A percentile compares a stretch with the other conserved stretches of the same genome.
phyloP scores from a whole-genome alignment of 1,140 invertebrate genomes.

The Elysia chlorotica region DNA sequence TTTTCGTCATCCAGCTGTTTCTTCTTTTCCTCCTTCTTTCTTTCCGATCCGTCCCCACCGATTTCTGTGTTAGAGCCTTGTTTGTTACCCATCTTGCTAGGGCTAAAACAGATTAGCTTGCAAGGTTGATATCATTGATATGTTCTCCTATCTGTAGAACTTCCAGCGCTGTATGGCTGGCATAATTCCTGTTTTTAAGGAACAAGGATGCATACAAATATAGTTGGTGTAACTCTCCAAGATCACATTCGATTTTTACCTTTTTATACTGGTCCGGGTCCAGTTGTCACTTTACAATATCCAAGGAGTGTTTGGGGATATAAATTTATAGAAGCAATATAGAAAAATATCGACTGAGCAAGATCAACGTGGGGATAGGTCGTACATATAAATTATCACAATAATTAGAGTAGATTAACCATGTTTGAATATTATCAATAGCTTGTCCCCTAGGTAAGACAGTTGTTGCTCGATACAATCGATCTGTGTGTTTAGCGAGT shows the following conservation, averaged over 20 bases:
- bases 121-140: not conserved
- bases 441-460: too few relatives aligned
- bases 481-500: too few relatives aligned
- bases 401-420: too few relatives aligned
- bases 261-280: too few relatives aligned
- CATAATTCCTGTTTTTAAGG: not conserved
- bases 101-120: not conserved
- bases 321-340: too few relatives aligned
- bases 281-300: too few relatives aligned
- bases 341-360: too few relatives aligned
- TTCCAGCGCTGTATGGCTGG: not conserved
- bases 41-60: not conserved
- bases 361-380: too few relatives aligned
- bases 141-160: not conserved
- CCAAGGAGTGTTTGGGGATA: too few relatives aligned
- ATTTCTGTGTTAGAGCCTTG: slow-evolving; percentile 13
- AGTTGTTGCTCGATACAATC: too few relatives aligned
- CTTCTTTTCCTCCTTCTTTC: slow-evolving; percentile 12
- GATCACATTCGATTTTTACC: not conserved
- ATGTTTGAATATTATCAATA: too few relatives aligned
- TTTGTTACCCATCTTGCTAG: slow-evolving; percentile 22
- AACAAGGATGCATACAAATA: not conserved
- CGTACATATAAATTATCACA: too few relatives aligned
- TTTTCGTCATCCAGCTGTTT: slow-evolving; percentile 14
- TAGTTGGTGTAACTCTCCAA: not conserved